Percentiles rank a stretch among this genome's conserved stretches.
Conservation (phyloP, 2,113 vertebrate genomes). For the Phrynocephalus versicolor region DNA sequence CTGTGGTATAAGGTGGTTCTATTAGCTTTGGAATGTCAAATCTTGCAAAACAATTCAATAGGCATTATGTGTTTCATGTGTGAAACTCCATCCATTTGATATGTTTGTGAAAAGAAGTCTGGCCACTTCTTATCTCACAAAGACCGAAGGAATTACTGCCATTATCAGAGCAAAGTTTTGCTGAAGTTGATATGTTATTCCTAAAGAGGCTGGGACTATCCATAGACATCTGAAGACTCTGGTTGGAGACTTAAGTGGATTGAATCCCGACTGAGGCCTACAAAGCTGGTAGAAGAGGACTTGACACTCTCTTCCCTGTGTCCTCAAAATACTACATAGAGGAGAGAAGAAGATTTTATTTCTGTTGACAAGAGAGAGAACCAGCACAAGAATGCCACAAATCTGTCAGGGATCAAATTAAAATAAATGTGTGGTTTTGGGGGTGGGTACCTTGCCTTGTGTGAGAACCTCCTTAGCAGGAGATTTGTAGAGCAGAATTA, state of each 20-base stretch:
- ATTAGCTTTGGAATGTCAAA: neutral
- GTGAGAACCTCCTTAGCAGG: slow-evolving; percentile 14
- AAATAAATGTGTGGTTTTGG: too few relatives aligned
- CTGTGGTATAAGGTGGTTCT: too few relatives aligned
- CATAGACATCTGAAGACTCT: neutral
- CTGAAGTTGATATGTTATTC: neutral
- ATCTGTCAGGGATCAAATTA: too few relatives aligned
- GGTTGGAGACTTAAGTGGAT: neutral
- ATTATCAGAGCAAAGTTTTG: neutral
- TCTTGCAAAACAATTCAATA: too few relatives aligned
- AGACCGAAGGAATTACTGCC: neutral
- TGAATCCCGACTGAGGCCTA: too few relatives aligned
- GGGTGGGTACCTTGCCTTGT: too few relatives aligned
- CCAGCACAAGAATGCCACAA: too few relatives aligned
- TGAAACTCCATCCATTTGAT: neutral
- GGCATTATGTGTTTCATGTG: neutral
- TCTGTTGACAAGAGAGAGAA: too few relatives aligned
- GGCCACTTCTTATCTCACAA: neutral
- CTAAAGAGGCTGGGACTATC: neutral
- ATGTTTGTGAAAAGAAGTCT: neutral
- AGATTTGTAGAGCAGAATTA: neutral
- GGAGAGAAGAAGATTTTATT: too few relatives aligned
- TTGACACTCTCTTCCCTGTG: too few relatives aligned
- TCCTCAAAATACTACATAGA: too few relatives aligned
- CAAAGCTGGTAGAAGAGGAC: too few relatives aligned